Conservation (phyloP, 1,140 invertebrate species). For the Halyomorpha halys region DNA sequence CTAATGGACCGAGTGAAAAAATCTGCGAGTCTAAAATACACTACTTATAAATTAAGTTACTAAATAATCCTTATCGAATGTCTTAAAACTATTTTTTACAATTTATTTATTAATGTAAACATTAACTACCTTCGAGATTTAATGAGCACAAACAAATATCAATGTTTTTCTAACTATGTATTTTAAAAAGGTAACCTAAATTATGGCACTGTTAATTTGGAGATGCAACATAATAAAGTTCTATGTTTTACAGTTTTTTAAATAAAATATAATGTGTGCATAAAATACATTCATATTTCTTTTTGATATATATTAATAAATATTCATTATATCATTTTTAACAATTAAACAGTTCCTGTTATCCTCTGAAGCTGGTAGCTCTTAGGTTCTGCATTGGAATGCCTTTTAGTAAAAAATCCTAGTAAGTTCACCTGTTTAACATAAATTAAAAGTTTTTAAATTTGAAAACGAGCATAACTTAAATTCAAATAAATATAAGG, state of each 20-base stretch:
- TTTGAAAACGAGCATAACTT: too few species aligned
- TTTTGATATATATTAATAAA: not conserved
- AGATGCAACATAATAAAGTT: slow-evolving; percentile 13
- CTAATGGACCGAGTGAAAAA: slow-evolving; percentile 24
- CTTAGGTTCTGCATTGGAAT: too few species aligned
- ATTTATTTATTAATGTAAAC: slow-evolving; percentile 13
- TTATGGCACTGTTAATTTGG: slow-evolving; percentile 15
- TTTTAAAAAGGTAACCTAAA: slow-evolving; percentile 5
- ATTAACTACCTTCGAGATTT: slow-evolving; percentile 12
- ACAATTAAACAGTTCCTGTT: slow-evolving; percentile 13
- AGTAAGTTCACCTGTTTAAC: not conserved
- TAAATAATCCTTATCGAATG: slow-evolving; percentile 10
- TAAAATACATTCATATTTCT: slow-evolving; percentile 15
- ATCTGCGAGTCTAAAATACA: slow-evolving; percentile 15
- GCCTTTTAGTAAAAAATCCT: slow-evolving; percentile 13
- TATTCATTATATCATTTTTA: not conserved
- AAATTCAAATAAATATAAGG: too few species aligned
- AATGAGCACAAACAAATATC: slow-evolving; percentile 14
- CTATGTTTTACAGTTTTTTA: slow-evolving; percentile 2
- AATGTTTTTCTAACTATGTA: not conserved
- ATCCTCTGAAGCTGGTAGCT: slow-evolving; percentile 13
- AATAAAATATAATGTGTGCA: slow-evolving; percentile 16
- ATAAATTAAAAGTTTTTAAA: too few species aligned
- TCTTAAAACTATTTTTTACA: slow-evolving; percentile 18
- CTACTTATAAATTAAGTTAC: slow-evolving; percentile 16